Evolutionary conservation across 2,888 invertebrate species (phyloP).

Genomic region (Epistrophe eligans): DNA sequence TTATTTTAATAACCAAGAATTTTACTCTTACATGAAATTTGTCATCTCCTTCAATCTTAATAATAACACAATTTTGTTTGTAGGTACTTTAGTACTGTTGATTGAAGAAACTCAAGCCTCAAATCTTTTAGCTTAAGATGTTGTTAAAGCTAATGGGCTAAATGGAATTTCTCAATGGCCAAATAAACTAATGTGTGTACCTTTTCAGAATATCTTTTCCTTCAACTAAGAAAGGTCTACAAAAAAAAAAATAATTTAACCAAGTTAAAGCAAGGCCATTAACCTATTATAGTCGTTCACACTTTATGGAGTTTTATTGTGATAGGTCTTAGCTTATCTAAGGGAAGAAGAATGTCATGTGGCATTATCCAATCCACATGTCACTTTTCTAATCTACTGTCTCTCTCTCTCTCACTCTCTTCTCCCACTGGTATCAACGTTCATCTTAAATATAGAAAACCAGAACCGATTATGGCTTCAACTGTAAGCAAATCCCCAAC

Average conservation of each 20-base stretch:
- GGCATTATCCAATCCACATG: conserved; percentile 35
- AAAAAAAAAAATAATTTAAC: background rate
- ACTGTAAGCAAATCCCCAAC: conserved; percentile 23
- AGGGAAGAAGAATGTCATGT: conserved; percentile 7
- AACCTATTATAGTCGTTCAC: background rate
- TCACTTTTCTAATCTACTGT: conserved; percentile 27
- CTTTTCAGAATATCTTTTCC: too few relatives aligned
- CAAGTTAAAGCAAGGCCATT: background rate
- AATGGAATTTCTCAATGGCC: background rate
- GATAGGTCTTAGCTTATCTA: conserved; percentile 7
- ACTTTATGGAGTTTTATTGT: conserved; percentile 18
- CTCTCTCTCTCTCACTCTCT: background rate
- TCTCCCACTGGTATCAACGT: conserved; percentile 17
- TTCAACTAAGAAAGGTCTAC: too few relatives aligned
- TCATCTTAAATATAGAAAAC: conserved; percentile 10
- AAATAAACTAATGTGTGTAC: background rate
- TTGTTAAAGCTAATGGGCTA: background rate
- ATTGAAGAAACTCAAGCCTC: background rate
- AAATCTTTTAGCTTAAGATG: background rate
- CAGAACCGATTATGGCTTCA: conserved; percentile 27
- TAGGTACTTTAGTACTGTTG: background rate
- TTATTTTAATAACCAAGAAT: too few relatives aligned
- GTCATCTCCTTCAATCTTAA: background rate
- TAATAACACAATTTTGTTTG: background rate
- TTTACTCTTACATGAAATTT: background rate